These are phyloP conservation scores for Notarius quadriscutis DNA, from an alignment of 2,113 vertebrate species.

Conservation along the genomic window DNA sequence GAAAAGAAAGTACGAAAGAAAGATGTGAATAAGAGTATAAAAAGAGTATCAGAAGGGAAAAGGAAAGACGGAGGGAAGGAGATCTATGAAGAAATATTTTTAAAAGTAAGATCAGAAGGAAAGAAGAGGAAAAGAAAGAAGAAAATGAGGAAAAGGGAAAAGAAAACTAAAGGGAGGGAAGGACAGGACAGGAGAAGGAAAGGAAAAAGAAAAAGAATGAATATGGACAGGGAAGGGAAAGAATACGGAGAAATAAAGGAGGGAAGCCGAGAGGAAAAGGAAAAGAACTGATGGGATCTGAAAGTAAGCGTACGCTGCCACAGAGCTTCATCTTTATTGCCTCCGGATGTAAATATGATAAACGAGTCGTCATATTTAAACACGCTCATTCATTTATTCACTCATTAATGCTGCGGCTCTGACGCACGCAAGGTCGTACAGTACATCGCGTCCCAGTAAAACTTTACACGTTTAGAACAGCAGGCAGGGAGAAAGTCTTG, in stretches of 20 bases:
- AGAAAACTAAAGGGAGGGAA: neutral
- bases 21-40: too few species aligned
- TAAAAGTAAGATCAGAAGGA: too few species aligned
- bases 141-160: neutral
- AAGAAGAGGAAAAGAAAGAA: rapidly evolving
- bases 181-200: neutral
- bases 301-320: too few species aligned
- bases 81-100: too few species aligned
- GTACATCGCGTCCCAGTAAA: neutral
- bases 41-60: too few species aligned
- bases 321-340: too few species aligned
- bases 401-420: neutral
- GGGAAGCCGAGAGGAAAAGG: neutral
- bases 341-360: neutral
- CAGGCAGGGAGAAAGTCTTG: neutral
- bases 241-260: neutral
- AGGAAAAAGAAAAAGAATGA: neutral
- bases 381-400: neutral
- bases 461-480: neutral
- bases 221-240: neutral
- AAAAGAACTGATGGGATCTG: too few species aligned
- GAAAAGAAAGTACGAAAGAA: too few species aligned
- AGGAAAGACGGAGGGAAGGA: neutral
- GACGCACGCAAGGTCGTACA: neutral
- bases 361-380: neutral